These are phyloP conservation scores for Epinephelus coioides DNA, from an alignment of 2,797 vertebrate genomes.

Conservation along the genomic window DNA sequence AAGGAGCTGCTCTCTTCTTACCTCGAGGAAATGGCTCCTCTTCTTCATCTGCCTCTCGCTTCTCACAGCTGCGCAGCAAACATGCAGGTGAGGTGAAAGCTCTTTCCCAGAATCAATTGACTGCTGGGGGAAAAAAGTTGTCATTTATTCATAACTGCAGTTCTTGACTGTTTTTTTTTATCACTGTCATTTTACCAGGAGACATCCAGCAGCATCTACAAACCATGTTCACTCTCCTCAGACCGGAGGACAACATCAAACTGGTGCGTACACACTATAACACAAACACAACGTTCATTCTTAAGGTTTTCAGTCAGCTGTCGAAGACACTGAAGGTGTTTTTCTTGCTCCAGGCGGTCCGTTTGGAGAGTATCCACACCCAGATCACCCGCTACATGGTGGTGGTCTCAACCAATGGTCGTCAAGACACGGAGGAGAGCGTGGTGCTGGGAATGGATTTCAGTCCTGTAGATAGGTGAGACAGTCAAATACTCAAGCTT, in stretches of 20 bases:
- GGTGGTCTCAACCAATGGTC: constrained; percentile 96
- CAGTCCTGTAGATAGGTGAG: constrained; percentile 92
- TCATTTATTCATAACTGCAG: background rate
- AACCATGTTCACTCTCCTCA: constrained; percentile 97
- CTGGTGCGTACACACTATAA: constrained; percentile 86
- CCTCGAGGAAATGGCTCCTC: constrained; percentile 96
- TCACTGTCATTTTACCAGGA: constrained; percentile 80
- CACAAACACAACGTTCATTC: background rate
- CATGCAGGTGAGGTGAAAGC: constrained; percentile 91
- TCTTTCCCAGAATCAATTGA: background rate
- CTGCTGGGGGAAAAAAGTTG: background rate
- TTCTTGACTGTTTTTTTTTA: constrained; percentile 1
- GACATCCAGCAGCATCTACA: constrained; percentile 99
- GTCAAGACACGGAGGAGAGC: constrained; percentile 98
- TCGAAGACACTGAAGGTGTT: background rate
- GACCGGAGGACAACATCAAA: constrained; percentile 98
- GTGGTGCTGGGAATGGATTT: constrained; percentile 98
- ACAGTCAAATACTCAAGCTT: background rate
- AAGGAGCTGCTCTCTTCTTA: constrained; percentile 98
- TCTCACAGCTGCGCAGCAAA: constrained; percentile 95
- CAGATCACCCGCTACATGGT: constrained; percentile 98
- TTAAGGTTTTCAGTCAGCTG: background rate
- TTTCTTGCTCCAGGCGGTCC: constrained; percentile 89
- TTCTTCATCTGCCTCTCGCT: constrained; percentile 90
- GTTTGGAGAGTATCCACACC: constrained; percentile 93